Evolutionary conservation across 2,888 invertebrate species (phyloP), one percentile per base, ranked within the genome.

Genomic region (Tuberolachnus salignus): DNA sequence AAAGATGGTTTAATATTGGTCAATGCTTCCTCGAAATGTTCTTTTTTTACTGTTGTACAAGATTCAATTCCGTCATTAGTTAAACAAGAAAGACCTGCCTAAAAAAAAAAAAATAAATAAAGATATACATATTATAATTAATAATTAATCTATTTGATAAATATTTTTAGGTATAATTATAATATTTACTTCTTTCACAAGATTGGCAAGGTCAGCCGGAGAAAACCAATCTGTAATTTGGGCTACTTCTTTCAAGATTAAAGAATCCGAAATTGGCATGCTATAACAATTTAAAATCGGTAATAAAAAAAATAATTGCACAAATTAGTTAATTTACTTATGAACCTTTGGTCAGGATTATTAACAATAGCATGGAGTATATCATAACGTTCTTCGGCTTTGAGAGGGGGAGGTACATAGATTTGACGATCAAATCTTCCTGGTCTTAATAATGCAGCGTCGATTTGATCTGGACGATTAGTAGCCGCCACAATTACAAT

Each of bases 401-500:
- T 23, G 84, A 89, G 88, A 1, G 91, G 90, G 0, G 89, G 88
- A 13, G 89, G 89, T 0, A 91, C 88, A 83, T 88, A 88, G 63
- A 91, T 86, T 16, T 90, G 84, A 82, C 87, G 87, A 83, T 91
- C 91, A 83, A 91, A 88, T 80, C 91, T 85, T 0, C 91, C 91
- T 0, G 91, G 91, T 73, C 91, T 86, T 69, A 90, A 84, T 11
- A 91, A 84, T 0, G 91, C 91, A 70, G 88, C 86, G 82, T 91
- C 91, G 53, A 91, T 84, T 84, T 89, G 86, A 82, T 90, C 89
- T 0, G 90, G 90, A 13, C 90, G 86, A 85, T 91, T 91, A 57
- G 90, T 91, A 11, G 91, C 90, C 6, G 88, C 91, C 44, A 91
- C 88, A 1, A 91, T 88, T 3, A 90, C 84, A 1, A 89, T 88